These are phyloP conservation scores for Dreissena rostriformis DNA, from an alignment of 1,140 invertebrate species.

Conservation along the genomic window DNA sequence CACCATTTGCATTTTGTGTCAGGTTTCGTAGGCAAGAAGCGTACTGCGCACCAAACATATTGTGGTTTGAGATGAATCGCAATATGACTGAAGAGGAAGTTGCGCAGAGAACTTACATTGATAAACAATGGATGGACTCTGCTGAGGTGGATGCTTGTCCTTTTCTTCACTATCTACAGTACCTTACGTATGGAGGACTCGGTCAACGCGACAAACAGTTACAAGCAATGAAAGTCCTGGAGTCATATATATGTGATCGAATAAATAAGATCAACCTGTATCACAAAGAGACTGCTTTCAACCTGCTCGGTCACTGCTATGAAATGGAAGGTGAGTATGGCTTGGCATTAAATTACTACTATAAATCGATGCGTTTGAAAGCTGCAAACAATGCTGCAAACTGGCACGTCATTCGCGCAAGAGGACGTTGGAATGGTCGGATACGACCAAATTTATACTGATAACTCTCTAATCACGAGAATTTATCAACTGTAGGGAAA, in stretches of 20 bases:
- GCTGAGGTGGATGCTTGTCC: background rate
- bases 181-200: background rate
- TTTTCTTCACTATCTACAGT: background rate
- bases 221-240: background rate
- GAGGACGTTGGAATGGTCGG: too few species aligned
- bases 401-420: background rate
- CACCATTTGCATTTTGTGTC: background rate
- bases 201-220: background rate
- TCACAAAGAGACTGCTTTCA: background rate
- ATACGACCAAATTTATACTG: too few species aligned
- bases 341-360: background rate
- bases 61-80: background rate
- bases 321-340: background rate
- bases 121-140: background rate
- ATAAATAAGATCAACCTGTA: too few species aligned
- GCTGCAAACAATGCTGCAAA: background rate
- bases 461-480: too few species aligned
- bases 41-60: background rate
- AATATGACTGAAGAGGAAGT: background rate
- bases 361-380: background rate
- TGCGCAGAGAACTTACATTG: background rate
- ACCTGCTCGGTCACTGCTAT: background rate
- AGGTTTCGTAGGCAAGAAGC: background rate
- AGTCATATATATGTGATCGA: background rate
- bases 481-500: too few species aligned